These are phyloP conservation scores for Synanthedon tipuliformis DNA, from an alignment of 2,888 invertebrate species.

Conservation along the genomic window DNA sequence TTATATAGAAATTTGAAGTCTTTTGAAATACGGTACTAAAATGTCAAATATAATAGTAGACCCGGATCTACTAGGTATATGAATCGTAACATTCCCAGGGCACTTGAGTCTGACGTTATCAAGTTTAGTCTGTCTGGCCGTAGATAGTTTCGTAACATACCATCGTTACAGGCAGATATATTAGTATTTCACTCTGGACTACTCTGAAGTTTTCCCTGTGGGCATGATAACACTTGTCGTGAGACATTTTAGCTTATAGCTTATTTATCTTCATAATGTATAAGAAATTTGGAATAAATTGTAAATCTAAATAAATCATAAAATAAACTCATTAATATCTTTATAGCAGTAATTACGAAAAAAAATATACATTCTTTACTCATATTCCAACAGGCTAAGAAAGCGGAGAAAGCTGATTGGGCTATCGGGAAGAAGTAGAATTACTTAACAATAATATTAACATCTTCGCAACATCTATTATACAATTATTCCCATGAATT, in stretches of 20 bases:
- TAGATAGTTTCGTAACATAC: background rate
- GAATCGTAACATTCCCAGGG: background rate
- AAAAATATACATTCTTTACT: slow-evolving; percentile 15
- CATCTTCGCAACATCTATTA: slow-evolving; percentile 4
- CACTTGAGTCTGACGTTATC: background rate
- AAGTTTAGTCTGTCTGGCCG: background rate
- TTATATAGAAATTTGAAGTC: no score
- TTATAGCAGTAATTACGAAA: background rate
- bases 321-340: background rate
- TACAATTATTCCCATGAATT: slow-evolving; percentile 29
- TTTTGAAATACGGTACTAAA: no score
- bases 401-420: slow-evolving; percentile 81
- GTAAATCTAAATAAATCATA: background rate
- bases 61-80: background rate
- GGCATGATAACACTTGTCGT: background rate
- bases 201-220: background rate
- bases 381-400: slow-evolving; percentile 76
- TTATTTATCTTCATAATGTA: no score
- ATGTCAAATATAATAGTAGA: no score
- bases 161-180: background rate
- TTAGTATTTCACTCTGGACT: slow-evolving; percentile 10
- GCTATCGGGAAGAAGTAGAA: slow-evolving; percentile 74
- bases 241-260: no score
- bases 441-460: background rate
- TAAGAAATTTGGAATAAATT: background rate